Evolutionary conservation across 2,888 invertebrate genomes (phyloP).

Genomic region (Taphrorychus bicolor): DNA sequence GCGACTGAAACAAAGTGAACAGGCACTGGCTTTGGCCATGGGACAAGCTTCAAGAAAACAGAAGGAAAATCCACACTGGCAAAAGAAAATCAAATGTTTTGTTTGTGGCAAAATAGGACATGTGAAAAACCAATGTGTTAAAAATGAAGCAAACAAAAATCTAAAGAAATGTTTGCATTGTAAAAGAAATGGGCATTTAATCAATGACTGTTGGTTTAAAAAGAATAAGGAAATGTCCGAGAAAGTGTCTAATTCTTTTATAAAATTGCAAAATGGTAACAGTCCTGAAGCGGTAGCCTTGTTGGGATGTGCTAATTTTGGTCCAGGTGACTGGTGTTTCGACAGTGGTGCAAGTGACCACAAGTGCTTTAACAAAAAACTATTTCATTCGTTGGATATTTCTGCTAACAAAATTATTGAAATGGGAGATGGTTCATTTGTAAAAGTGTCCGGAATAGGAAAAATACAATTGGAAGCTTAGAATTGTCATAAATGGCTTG

Average conservation of each 20-base stretch:
- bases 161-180: too few species aligned
- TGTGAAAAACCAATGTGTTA: background rate
- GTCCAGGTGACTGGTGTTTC: too few species aligned
- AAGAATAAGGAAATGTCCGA: too few species aligned
- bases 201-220: too few species aligned
- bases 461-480: slow-evolving; percentile 46
- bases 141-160: too few species aligned
- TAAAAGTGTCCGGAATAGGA: slow-evolving; percentile 40
- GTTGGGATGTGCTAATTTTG: slow-evolving; percentile 37
- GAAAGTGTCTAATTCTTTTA: background rate
- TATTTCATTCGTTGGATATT: background rate
- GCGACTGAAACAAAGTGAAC: slow-evolving; percentile 17
- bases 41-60: background rate
- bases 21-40: slow-evolving; percentile 18
- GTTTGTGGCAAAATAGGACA: slow-evolving; percentile 1
- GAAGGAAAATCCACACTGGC: too few species aligned
- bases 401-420: slow-evolving; percentile 32
- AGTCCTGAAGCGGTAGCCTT: too few species aligned
- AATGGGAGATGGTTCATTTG: slow-evolving; percentile 35
- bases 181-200: too few species aligned
- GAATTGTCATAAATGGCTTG: slow-evolving; percentile 44
- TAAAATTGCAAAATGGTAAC: background rate
- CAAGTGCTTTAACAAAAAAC: slow-evolving; percentile 17
- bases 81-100: too few species aligned
- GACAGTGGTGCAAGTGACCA: slow-evolving; percentile 38